A percentile compares a stretch with the other conserved stretches of the same genome.
Conservation (phyloP, 2,113 vertebrate genomes). For the Agapornis roseicollis region DNA sequence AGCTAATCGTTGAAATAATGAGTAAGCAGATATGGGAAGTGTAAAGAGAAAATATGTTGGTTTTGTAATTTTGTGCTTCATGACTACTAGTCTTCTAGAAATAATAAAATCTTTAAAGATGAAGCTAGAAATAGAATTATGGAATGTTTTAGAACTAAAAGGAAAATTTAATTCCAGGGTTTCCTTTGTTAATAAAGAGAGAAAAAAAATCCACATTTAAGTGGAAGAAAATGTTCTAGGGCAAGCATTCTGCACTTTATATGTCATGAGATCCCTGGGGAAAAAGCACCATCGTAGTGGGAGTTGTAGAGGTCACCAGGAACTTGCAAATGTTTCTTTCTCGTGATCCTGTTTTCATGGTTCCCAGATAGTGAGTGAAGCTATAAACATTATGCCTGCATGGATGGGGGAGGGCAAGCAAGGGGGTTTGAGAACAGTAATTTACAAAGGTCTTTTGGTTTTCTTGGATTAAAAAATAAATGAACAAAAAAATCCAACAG, state of each 20-base stretch:
- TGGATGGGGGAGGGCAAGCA: neutral
- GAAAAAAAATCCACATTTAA: neutral
- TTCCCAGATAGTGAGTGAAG: neutral
- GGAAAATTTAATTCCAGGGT: neutral
- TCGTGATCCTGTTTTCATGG: slow-evolving; percentile 23
- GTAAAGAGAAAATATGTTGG: neutral
- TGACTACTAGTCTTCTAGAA: neutral
- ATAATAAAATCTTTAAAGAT: neutral
- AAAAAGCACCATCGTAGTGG: neutral
- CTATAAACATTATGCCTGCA: neutral
- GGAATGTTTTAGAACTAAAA: neutral
- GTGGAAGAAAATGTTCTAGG: slow-evolving; percentile 58
- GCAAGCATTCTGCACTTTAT: neutral
- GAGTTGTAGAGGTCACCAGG: slow-evolving; percentile 23
- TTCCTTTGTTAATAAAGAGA: neutral
- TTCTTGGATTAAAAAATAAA: neutral
- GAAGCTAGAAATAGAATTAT: neutral
- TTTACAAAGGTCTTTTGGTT: neutral
- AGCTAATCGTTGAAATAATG: neutral
- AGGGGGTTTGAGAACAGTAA: neutral
- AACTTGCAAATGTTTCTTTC: neutral
- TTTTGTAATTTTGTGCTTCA: neutral
- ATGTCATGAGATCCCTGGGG: slow-evolving; percentile 33
- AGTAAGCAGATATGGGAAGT: neutral
- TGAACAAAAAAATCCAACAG: neutral